phyloP scores from a whole-genome alignment of 1,140 invertebrate species.

The Drosophila rhopaloa region DNA sequence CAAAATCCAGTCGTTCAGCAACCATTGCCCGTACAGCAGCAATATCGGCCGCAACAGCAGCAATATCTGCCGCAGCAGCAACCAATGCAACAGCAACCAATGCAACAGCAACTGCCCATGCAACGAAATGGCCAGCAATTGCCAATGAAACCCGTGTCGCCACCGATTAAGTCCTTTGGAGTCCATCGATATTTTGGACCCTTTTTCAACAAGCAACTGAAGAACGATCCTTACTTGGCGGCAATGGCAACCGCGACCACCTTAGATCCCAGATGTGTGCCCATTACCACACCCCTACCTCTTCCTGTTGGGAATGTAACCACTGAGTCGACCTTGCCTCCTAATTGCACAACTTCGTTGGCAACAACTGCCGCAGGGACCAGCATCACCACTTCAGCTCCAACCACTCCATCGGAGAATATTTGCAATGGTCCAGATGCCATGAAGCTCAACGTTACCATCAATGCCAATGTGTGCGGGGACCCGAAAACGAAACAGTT shows the following conservation, averaged over 20 bases:
- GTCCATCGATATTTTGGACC: constrained; percentile 40
- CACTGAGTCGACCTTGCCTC: not conserved
- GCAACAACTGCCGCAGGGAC: not conserved
- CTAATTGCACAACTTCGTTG: not conserved
- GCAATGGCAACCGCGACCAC: constrained; percentile 13
- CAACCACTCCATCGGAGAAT: not conserved
- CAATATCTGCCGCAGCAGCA: constrained; percentile 4
- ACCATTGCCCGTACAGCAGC: not conserved
- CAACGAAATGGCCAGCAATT: not conserved
- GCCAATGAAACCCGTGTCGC: constrained; percentile 1
- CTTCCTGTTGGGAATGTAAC: too few relatives aligned
- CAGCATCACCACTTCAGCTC: not conserved
- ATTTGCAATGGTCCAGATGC: constrained; percentile 42
- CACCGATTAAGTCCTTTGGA: constrained; percentile 10
- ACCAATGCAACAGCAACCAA: constrained; percentile 5
- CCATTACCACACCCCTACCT: constrained; percentile 1
- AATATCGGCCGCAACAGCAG: constrained; percentile 6
- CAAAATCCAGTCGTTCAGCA: not conserved
- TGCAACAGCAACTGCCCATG: constrained; percentile 9
- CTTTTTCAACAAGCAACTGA: constrained; percentile 28
- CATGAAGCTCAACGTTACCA: constrained; percentile 63
- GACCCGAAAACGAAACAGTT: constrained; percentile 64
- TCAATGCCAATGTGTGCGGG: constrained; percentile 66
- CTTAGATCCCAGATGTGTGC: constrained; percentile 53
- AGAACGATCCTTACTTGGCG: constrained; percentile 30